Conservation (phyloP, 2,797 vertebrate species). For the Molossus molossus region DNA sequence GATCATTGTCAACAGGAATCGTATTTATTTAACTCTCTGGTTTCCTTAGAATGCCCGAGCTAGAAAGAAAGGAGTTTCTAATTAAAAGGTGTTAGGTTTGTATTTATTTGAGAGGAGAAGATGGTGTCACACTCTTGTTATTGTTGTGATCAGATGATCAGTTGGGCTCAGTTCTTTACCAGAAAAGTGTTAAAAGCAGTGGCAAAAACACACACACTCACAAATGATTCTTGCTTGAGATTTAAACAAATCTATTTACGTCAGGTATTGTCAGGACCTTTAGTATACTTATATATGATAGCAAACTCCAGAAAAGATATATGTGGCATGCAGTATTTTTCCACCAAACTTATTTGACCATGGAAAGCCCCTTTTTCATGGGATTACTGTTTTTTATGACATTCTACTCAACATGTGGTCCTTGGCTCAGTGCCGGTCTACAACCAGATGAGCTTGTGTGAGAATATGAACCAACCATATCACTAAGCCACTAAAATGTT, state of each 20-base stretch:
- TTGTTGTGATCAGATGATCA: background rate
- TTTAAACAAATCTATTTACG: background rate
- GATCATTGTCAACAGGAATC: background rate
- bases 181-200: background rate
- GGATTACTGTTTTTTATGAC: slow-evolving; percentile 2
- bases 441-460: background rate
- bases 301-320: slow-evolving; percentile 20
- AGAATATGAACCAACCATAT: background rate
- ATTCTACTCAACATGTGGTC: background rate
- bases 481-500: background rate
- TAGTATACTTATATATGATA: background rate
- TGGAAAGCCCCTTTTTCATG: slow-evolving; percentile 21
- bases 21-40: slow-evolving; percentile 4
- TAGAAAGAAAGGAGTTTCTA: background rate
- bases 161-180: background rate
- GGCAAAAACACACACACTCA: background rate
- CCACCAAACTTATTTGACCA: background rate
- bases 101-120: background rate
- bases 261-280: slow-evolving; percentile 1
- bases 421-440: background rate
- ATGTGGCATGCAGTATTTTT: background rate
- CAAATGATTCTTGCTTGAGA: background rate
- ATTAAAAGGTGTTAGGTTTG: slow-evolving; percentile 7
- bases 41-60: slow-evolving; percentile 48
- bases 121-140: background rate